These are phyloP conservation scores for Maccullochella peelii DNA, from an alignment of 2,113 vertebrate species.

Conservation along the genomic window DNA sequence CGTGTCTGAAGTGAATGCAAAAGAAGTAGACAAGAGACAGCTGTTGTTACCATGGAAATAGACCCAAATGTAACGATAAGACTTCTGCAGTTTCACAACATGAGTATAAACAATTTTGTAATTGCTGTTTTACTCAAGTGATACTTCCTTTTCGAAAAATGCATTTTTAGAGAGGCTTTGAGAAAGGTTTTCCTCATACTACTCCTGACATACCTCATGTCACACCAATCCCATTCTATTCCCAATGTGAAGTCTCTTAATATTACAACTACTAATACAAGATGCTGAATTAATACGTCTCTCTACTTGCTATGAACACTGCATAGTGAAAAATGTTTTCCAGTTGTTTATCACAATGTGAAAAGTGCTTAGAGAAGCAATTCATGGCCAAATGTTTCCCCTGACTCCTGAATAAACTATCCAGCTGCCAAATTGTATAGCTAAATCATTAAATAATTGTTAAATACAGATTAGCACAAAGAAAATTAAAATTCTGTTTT, in stretches of 20 bases:
- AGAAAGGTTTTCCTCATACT: neutral
- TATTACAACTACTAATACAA: neutral
- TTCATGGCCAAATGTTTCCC: slow-evolving; percentile 1
- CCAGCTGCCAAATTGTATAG: slow-evolving; percentile 21
- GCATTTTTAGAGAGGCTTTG: neutral
- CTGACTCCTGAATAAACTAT: slow-evolving; percentile 18
- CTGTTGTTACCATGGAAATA: slow-evolving; percentile 43
- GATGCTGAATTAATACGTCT: slow-evolving; percentile 3
- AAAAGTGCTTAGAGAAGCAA: slow-evolving; percentile 36
- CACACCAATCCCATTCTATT: neutral
- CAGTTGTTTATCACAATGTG: slow-evolving; percentile 39
- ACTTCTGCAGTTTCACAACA: slow-evolving; percentile 19
- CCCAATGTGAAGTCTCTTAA: neutral
- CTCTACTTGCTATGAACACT: neutral
- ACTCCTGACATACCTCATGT: neutral
- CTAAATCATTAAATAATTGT: slow-evolving; percentile 12
- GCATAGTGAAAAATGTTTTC: slow-evolving; percentile 6
- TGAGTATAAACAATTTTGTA: neutral
- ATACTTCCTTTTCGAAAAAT: neutral
- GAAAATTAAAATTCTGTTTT: neutral
- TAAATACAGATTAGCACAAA: slow-evolving; percentile 7
- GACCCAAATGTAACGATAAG: slow-evolving; percentile 1
- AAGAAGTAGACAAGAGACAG: slow-evolving; percentile 30
- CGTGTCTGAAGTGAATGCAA: slow-evolving; percentile 42
- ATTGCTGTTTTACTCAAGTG: slow-evolving; percentile 5